These are phyloP conservation scores for Orthonevra nobilis DNA, from an alignment of 2,888 invertebrate genomes.

Conservation along the genomic window DNA sequence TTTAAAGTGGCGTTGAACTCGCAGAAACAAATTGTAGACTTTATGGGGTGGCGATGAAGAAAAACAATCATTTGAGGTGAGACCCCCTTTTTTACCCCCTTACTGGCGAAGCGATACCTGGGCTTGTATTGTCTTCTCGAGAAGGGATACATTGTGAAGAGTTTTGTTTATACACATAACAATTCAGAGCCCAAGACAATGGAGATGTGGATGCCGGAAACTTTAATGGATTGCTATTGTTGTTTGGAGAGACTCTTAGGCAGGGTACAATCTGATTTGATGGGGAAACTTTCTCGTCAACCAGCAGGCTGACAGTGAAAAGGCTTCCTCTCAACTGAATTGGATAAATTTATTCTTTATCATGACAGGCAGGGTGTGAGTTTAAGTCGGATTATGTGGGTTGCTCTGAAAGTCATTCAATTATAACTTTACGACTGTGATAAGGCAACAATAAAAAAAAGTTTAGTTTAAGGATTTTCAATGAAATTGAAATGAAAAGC, in stretches of 20 bases:
- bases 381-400: background rate
- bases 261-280: conserved; percentile 34
- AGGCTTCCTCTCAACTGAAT: conserved; percentile 24
- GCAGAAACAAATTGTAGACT: conserved; percentile 12
- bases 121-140: conserved; percentile 24
- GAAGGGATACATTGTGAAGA: conserved; percentile 46
- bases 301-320: conserved; percentile 14
- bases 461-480: background rate
- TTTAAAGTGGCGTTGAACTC: conserved; percentile 15
- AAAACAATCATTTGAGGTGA: conserved; percentile 35
- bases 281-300: conserved; percentile 12
- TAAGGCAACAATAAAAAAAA: no score
- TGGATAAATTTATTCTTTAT: conserved; percentile 17
- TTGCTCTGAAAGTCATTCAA: conserved; percentile 2
- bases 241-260: conserved; percentile 47
- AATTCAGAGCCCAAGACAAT: conserved; percentile 19
- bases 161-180: conserved; percentile 48
- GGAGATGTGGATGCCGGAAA: conserved; percentile 22
- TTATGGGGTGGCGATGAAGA: background rate
- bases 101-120: background rate
- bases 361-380: no score
- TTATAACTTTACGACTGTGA: conserved; percentile 5
- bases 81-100: conserved; percentile 16
- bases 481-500: no score
- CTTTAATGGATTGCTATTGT: conserved; percentile 66